phyloP scores from a whole-genome alignment of 37 sponge, comb jelly and placozoan genomes.

The Amphimedon queenslandica region DNA sequence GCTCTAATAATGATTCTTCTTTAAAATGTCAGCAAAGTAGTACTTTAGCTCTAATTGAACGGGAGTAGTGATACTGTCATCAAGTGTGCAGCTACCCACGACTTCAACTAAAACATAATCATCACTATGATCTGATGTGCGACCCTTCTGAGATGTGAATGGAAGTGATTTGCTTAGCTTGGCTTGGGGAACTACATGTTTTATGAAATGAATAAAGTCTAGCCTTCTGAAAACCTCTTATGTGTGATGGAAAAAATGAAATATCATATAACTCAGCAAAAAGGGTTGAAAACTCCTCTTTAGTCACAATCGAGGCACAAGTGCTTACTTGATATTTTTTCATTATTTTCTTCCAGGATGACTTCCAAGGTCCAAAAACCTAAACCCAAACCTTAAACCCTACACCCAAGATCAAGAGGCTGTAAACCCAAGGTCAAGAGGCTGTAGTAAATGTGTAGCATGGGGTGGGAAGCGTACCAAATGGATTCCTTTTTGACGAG shows the following conservation, averaged over 20 bases:
- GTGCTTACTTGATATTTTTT: conserved; percentile 32
- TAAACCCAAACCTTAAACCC: no score
- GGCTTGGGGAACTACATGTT: conserved; percentile 16
- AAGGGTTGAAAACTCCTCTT: conserved; percentile 35
- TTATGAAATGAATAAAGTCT: conserved; percentile 25
- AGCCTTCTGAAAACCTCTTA: conserved; percentile 29
- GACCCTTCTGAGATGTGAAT: not conserved
- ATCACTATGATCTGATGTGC: not conserved
- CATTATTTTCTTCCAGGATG: conserved; percentile 36
- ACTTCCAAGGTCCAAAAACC: conserved; percentile 49
- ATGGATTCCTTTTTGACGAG: conserved; percentile 24
- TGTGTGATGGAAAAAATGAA: conserved; percentile 11
- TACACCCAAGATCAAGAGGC: no score
- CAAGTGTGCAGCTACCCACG: no score
- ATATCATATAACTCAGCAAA: conserved; percentile 19
- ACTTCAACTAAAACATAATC: no score
- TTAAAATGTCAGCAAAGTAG: conserved; percentile 19
- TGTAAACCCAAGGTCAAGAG: no score
- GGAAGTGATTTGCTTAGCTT: conserved; percentile 30
- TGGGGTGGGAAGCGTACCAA: conserved; percentile 52
- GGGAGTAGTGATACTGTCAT: conserved; percentile 12
- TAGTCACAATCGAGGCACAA: conserved; percentile 28
- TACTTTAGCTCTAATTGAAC: conserved; percentile 21
- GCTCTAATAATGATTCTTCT: conserved; percentile 20
- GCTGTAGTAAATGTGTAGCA: conserved; percentile 36